Evolutionary conservation across 2,797 vertebrate genomes (phyloP).

Genomic region (Neopelma chrysocephalum): DNA sequence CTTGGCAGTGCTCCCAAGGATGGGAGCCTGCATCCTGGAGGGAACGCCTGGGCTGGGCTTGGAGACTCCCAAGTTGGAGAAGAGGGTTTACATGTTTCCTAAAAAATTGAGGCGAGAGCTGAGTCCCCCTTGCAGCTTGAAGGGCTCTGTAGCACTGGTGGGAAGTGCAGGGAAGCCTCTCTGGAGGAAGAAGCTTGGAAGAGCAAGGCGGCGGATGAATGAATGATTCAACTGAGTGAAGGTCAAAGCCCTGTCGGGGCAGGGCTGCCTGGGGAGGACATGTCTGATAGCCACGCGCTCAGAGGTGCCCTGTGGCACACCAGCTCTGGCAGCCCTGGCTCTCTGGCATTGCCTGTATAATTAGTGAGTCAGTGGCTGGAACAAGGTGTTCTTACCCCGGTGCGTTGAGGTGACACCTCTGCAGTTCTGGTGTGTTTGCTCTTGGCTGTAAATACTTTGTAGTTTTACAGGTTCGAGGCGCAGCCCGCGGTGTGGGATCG

Average conservation of each 20-base stretch:
- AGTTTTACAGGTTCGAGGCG: slow-evolving; percentile 31
- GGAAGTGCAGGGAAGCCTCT: not conserved
- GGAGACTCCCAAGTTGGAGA: not conserved
- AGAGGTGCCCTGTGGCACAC: slow-evolving; percentile 17
- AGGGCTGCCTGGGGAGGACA: not conserved
- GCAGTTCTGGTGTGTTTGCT: slow-evolving; percentile 49
- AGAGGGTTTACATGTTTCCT: not conserved
- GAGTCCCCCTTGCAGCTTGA: fast-evolving
- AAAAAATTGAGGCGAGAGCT: not conserved
- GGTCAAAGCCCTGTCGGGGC: not conserved
- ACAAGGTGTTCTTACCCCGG: slow-evolving; percentile 58
- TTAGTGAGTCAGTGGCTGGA: slow-evolving; percentile 58
- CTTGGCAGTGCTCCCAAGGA: not conserved
- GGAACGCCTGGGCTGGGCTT: not conserved
- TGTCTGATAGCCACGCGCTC: not conserved
- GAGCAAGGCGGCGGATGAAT: not conserved
- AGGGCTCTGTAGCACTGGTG: fast-evolving
- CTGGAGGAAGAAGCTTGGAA: not conserved
- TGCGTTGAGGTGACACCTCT: slow-evolving; percentile 27
- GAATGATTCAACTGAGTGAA: not conserved
- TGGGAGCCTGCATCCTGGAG: not conserved
- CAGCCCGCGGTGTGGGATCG: not conserved
- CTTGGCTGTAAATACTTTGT: slow-evolving; percentile 48
- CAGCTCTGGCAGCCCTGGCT: not conserved
- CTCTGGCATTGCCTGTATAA: slow-evolving; percentile 47